phyloP scores from a whole-genome alignment of 2,888 invertebrate species.

The Boloria euphrosyne region DNA sequence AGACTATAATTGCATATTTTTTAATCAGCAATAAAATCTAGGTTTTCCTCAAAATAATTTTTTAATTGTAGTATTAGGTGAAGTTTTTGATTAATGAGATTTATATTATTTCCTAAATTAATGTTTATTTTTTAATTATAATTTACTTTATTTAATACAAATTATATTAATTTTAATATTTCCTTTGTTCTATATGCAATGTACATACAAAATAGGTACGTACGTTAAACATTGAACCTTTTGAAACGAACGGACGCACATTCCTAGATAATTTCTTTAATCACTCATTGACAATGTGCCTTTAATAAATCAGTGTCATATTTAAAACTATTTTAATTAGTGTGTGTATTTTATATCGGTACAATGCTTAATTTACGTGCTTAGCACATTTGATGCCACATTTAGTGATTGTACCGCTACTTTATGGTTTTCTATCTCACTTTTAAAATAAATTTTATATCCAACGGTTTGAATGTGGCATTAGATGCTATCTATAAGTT shows the following conservation, averaged over 20 bases:
- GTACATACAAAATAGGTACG: constrained; percentile 8
- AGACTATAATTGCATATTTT: constrained; percentile 5
- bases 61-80: constrained; percentile 13
- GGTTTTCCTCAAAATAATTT: constrained; percentile 1
- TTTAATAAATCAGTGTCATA: constrained; percentile 19
- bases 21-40: constrained; percentile 22
- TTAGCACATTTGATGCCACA: constrained; percentile 2
- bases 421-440: neutral
- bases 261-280: constrained; percentile 4
- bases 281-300: constrained; percentile 16
- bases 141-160: constrained; percentile 15
- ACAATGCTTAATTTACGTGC: constrained; percentile 21
- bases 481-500: constrained; percentile 6
- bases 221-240: constrained; percentile 21
- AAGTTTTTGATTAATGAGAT: constrained; percentile 24
- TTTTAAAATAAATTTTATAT: neutral
- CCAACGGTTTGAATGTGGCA: constrained; percentile 4
- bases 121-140: constrained; percentile 23
- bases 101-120: constrained; percentile 29
- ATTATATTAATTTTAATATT: constrained; percentile 18
- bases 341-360: constrained; percentile 9
- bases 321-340: constrained; percentile 8
- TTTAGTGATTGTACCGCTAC: neutral
- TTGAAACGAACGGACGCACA: constrained; percentile 13
- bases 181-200: constrained; percentile 12